Base-by-base conservation (phyloP, 2,888 invertebrate species). In the Drosophila subquinaria region DNA sequence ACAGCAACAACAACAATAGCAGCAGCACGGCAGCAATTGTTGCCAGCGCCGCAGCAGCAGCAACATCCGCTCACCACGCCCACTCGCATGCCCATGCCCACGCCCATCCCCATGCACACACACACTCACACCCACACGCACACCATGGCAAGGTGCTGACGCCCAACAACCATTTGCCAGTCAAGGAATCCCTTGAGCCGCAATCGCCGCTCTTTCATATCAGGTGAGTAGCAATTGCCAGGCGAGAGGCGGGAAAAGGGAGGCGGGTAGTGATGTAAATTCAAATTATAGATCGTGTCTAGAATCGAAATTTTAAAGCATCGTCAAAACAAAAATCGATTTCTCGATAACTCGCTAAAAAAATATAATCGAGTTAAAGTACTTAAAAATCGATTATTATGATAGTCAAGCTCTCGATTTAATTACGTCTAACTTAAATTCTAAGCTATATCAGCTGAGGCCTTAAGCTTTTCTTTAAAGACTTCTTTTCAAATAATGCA, bases 161-260 rank as follows among this genome's bases (percentile, higher is more conserved):
- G 71, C 91, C 91, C 64, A 91, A 87, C 73, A 91, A 91, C 61
- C 91, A 91, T 88, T 83, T 90, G 76, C 82, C 90, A 36, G 73
- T 69, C 42, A 84, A 84, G 69, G 86, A 94, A 67, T 81, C 93
- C 59, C 86, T 93, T 69, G 93, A 93, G 76, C 93, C 93, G 69
- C 93, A 93, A 70, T 93, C 93, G 78, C 93, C 93, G 63, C 86
- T 93, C 55, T 93, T 93, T 89, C 93, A 93, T 74, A 93, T 93
- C 85, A 91, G 93, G 93, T 93, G 71, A 23, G 59, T 35, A 11
- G 23, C 30, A n/a, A 45, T 13, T 15, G 33, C 10, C 23, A 3
- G 10, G 4, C 27, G 8, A 15, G 15, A 9, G 8, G 5, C 9
- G 48, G 23, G 1, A 33, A 9, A n/a, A 3, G 23, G 15, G 27